Percentiles rank a stretch among this genome's conserved stretches.
Evolutionary conservation across 2,113 vertebrate genomes (phyloP).

Genomic region (Rhea pennata): DNA sequence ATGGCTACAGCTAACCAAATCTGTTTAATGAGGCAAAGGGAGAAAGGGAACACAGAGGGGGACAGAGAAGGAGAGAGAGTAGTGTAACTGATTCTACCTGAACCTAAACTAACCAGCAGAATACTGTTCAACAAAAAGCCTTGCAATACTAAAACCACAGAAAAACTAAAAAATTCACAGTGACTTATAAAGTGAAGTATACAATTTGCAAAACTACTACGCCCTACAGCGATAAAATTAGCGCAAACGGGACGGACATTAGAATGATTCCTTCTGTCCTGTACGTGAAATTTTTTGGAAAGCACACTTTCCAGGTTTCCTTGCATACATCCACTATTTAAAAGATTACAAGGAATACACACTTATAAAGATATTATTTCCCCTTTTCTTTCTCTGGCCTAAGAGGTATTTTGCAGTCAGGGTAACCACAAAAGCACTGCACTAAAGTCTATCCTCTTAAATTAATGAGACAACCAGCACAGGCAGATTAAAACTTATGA

Average conservation of each 20-base stretch:
- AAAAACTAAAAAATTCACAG: conserved; percentile 59
- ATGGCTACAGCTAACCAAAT: conserved; percentile 27
- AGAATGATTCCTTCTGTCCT: conserved; percentile 46
- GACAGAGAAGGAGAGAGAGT: background rate
- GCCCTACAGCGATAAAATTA: conserved; percentile 34
- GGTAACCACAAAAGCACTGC: conserved; percentile 44
- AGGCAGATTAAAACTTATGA: conserved; percentile 57
- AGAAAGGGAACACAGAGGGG: background rate
- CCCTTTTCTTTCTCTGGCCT: conserved; percentile 17
- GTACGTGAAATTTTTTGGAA: conserved; percentile 22
- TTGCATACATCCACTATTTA: conserved; percentile 39
- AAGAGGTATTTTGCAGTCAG: conserved; percentile 48
- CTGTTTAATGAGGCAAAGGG: background rate
- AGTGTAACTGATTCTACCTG: conserved; percentile 39
- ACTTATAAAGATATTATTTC: conserved; percentile 47
- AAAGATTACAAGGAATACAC: conserved; percentile 27
- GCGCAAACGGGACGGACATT: conserved; percentile 26
- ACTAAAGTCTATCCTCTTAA: conserved; percentile 62
- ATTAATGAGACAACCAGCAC: conserved; percentile 55
- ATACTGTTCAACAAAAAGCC: conserved; percentile 38
- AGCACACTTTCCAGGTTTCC: conserved; percentile 23
- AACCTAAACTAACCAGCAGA: conserved; percentile 59
- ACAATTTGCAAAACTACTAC: conserved; percentile 40
- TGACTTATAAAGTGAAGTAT: background rate
- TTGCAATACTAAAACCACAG: conserved; percentile 11